Percentiles rank a stretch among this genome's conserved stretches.
Evolutionary conservation across 2,797 vertebrate species (phyloP).

Genomic region (Hypotaenidia okinawae): DNA sequence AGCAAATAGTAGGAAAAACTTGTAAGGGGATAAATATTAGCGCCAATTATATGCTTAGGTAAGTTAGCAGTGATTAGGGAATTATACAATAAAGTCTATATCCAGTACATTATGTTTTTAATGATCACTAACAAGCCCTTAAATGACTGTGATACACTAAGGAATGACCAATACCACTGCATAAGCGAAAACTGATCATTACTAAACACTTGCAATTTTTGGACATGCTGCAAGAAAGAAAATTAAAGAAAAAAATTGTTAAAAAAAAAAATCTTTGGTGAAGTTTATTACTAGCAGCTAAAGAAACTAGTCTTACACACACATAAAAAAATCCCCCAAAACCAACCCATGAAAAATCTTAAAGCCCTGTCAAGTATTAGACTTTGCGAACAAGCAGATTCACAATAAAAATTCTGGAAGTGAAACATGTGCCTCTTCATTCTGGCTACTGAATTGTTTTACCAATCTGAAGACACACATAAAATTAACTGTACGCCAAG

Average conservation of each 20-base stretch:
- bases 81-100: slow-evolving; percentile 44
- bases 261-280: neutral
- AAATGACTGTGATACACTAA: slow-evolving; percentile 40
- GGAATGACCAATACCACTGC: slow-evolving; percentile 9
- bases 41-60: slow-evolving; percentile 21
- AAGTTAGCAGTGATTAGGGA: slow-evolving; percentile 38
- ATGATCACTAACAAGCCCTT: slow-evolving; percentile 44
- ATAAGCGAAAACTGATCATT: neutral
- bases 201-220: neutral
- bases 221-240: neutral
- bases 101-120: slow-evolving; percentile 39
- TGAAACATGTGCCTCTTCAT: neutral
- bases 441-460: neutral
- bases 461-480: neutral
- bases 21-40: slow-evolving; percentile 7
- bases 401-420: neutral
- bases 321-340: neutral
- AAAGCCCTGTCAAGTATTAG: neutral
- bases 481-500: neutral
- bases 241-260: neutral
- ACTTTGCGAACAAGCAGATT: neutral
- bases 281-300: neutral
- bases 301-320: neutral
- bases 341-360: neutral
- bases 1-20: neutral